Conservation (phyloP, 2,797 vertebrate genomes). For the Holocentrus rufus region DNA sequence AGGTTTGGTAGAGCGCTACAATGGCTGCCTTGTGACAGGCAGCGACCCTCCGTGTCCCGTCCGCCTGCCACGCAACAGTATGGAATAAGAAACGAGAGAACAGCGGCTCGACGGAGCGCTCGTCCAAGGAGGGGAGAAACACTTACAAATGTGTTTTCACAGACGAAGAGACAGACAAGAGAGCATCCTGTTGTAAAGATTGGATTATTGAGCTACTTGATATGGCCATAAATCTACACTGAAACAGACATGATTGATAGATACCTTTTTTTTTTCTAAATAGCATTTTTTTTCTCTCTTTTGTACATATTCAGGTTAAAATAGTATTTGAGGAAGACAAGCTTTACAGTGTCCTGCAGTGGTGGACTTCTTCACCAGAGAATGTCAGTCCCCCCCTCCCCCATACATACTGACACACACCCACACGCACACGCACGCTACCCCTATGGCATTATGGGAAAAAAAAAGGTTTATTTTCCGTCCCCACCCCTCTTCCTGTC, state of each 20-base stretch:
- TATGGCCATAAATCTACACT: conserved; percentile 75
- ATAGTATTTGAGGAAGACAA: conserved; percentile 93
- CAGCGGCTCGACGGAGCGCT: conserved; percentile 82
- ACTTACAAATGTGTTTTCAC: conserved; percentile 52
- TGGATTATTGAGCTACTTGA: conserved; percentile 75
- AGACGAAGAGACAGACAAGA: conserved; percentile 59
- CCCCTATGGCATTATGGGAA: conserved; percentile 75
- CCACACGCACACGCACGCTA: conserved; percentile 46
- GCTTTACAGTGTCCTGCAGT: conserved; percentile 95
- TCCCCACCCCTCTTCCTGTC: conserved; percentile 44
- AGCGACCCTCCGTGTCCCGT: conserved; percentile 81
- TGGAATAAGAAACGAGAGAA: conserved; percentile 63
- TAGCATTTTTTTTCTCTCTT: conserved; percentile 64
- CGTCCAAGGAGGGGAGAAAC: conserved; percentile 67
- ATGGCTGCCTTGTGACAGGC: conserved; percentile 84
- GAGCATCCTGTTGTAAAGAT: conserved; percentile 53
- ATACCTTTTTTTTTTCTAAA: conserved; percentile 67
- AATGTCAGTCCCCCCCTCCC: conserved; percentile 77
- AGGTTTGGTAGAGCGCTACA: conserved; percentile 90
- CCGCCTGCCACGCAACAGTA: conserved; percentile 63
- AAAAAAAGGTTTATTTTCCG: conserved; percentile 52
- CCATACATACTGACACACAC: conserved; percentile 30
- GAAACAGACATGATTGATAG: conserved; percentile 71
- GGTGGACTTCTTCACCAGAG: conserved; percentile 83
- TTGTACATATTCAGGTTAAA: conserved; percentile 82